Percentiles rank a stretch among this genome's conserved stretches.
Conservation (phyloP, 2,797 vertebrate species). For the Salmo trutta region DNA sequence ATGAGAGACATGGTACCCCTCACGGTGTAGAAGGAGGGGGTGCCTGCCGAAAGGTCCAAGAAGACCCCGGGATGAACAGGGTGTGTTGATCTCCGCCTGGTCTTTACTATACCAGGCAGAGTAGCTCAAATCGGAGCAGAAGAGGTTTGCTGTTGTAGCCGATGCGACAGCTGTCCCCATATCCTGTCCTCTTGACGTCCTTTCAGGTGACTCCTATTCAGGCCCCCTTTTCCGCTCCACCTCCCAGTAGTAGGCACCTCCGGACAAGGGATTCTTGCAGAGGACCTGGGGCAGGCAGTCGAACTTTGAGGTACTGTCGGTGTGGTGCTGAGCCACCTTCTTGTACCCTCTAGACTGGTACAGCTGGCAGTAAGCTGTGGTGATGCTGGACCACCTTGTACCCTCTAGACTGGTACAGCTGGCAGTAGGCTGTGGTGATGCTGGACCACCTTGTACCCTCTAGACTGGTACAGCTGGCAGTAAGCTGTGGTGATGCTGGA, state of each 20-base stretch:
- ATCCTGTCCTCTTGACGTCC: slow-evolving; percentile 78
- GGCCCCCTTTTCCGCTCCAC: slow-evolving; percentile 80
- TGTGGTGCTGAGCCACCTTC: slow-evolving; percentile 72
- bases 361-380: slow-evolving; percentile 70
- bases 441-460: too few relatives aligned
- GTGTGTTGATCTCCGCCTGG: slow-evolving; percentile 70
- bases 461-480: too few relatives aligned
- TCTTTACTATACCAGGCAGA: slow-evolving; percentile 82
- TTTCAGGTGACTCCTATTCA: slow-evolving; percentile 78
- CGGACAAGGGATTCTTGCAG: slow-evolving; percentile 73
- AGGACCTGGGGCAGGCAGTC: slow-evolving; percentile 82
- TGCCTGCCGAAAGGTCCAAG: slow-evolving; percentile 75
- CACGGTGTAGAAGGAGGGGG: slow-evolving; percentile 76
- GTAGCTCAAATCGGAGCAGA: slow-evolving; percentile 82
- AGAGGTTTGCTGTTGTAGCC: slow-evolving; percentile 83
- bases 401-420: too few relatives aligned
- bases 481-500: too few relatives aligned
- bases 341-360: slow-evolving; percentile 76
- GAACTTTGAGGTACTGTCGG: slow-evolving; percentile 67
- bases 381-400: too few relatives aligned
- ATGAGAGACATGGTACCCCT: slow-evolving; percentile 80
- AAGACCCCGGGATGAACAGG: slow-evolving; percentile 81
- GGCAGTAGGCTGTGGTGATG: too few relatives aligned
- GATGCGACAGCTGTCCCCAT: slow-evolving; percentile 75
- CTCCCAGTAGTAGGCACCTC: slow-evolving; percentile 80